phyloP scores from a whole-genome alignment of 2,888 invertebrate genomes.

The Drosophila maculinotata region DNA sequence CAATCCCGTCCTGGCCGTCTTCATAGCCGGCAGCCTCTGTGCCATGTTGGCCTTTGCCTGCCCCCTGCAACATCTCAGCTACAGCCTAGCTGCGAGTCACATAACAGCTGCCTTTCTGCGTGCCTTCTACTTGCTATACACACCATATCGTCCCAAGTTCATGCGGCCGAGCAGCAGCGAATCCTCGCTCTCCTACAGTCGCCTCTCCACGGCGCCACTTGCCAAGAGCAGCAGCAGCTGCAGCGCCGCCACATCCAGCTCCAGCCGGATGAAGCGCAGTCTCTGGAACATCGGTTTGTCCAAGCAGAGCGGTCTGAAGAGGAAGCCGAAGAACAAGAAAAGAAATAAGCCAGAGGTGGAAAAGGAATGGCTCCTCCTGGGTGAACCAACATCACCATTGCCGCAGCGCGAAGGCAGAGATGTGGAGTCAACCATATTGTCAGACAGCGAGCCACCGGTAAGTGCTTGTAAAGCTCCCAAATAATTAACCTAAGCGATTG shows the following conservation, averaged over 20 bases:
- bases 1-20: slow-evolving; percentile 87
- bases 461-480: slow-evolving; percentile 22
- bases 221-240: slow-evolving; percentile 70
- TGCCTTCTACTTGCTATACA: slow-evolving; percentile 84
- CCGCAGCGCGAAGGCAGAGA: slow-evolving; percentile 82
- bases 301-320: slow-evolving; percentile 77
- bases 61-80: slow-evolving; percentile 86
- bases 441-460: slow-evolving; percentile 83
- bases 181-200: slow-evolving; percentile 84
- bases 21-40: slow-evolving; percentile 86
- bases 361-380: slow-evolving; percentile 85
- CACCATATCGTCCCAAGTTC: slow-evolving; percentile 84
- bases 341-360: slow-evolving; percentile 83
- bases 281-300: slow-evolving; percentile 82
- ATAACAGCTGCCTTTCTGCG: slow-evolving; percentile 81
- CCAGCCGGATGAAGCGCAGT: slow-evolving; percentile 76
- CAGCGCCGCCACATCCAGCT: slow-evolving; percentile 64
- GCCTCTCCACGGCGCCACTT: slow-evolving; percentile 82
- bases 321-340: slow-evolving; percentile 75
- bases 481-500: too few species aligned
- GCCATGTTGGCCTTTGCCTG: slow-evolving; percentile 87
- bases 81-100: slow-evolving; percentile 84
- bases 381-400: slow-evolving; percentile 85
- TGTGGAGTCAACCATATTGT: slow-evolving; percentile 84
- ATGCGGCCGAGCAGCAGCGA: slow-evolving; percentile 82